These are phyloP conservation scores for Muricea muricata DNA, from an alignment of 92 coral and sea anemone species.

Conservation along the genomic window DNA sequence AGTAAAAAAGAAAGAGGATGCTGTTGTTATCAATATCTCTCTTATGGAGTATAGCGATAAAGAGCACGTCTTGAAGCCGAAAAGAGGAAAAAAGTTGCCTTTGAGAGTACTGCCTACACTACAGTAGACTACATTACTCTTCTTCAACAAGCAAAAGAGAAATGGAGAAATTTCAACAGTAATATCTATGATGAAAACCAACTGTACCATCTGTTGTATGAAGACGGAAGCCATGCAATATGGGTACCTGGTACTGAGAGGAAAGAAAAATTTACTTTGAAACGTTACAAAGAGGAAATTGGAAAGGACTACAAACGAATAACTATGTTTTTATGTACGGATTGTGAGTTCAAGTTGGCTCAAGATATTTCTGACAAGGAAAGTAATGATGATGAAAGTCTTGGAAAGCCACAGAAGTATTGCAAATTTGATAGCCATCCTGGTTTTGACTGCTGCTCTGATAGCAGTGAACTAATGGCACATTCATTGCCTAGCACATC, in stretches of 20 bases:
- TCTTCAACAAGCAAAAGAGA: conserved; percentile 49
- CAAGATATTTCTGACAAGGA: no score
- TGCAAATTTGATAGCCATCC: no score
- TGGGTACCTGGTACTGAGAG: conserved; percentile 65
- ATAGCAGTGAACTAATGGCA: no score
- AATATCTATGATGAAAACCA: conserved; percentile 57
- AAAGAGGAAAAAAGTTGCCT: conserved; percentile 62
- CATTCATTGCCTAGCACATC: no score
- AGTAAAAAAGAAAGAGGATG: conserved; percentile 31
- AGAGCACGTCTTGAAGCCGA: conserved; percentile 54
- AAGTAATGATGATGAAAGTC: conserved; percentile 35
- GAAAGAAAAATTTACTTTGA: conserved; percentile 44
- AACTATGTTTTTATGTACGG: conserved; percentile 52
- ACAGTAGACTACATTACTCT: conserved; percentile 28
- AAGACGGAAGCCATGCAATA: conserved; percentile 63
- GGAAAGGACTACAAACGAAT: conserved; percentile 67
- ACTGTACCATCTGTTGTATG: conserved; percentile 60
- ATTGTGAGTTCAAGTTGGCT: conserved; percentile 58
- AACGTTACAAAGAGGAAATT: conserved; percentile 58
- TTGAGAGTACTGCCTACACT: conserved; percentile 53
- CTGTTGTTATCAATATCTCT: conserved; percentile 52
- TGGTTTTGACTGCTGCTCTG: no score
- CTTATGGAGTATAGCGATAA: conserved; percentile 65
- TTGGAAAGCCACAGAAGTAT: no score
- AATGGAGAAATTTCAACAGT: conserved; percentile 63